Evolutionary conservation across 2,888 invertebrate species (phyloP), one percentile per base, ranked within the genome.

Genomic region (Pachydiplax longipennis): DNA sequence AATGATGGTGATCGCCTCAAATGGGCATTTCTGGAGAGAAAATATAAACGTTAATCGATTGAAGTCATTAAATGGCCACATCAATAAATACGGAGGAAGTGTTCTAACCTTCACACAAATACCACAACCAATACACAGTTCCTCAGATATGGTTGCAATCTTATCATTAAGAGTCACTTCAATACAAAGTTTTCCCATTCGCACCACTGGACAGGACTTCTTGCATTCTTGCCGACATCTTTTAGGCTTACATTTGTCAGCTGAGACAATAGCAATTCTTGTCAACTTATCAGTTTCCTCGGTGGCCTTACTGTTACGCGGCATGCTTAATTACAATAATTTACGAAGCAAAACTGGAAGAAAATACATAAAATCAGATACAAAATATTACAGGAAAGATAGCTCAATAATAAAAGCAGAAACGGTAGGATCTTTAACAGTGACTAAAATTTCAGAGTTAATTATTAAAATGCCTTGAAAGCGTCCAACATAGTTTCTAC

Each of bases 151-250:
- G 81, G 97, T 96, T 73, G 99, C 99, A 92, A 99, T 98, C 95
- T 99, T 99, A 93, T 98, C 98, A 93, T 98, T 98, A 18, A 99
- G 97, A 81, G 97, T 96, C 80, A 99, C 99, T 95, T 99, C 99
- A 93, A 99, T 99, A 94, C 99, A 99, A 80, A 99, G 96, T 94
- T 99, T 99, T 93, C 99, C 99, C 98, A 99, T 99, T 92, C 99
- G 96, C 91, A 99, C 99, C 91, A 99, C 99, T 0, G 99, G 99
- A 94, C 99, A 99, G 90, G 98, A 98, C 93, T 98, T 98, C 94
- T 99, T 99, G 95, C 99, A 99, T 93, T 99, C 99, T 94, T 99
- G 99, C 91, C 99, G 96, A 95, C 99, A 99, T 95, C 99, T 96
- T 94, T 99, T 99, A 2, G 99, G 99, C 94, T 99, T 99, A 94